phyloP scores from a whole-genome alignment of 2,888 invertebrate species.

The Ctenicera cuprea region DNA sequence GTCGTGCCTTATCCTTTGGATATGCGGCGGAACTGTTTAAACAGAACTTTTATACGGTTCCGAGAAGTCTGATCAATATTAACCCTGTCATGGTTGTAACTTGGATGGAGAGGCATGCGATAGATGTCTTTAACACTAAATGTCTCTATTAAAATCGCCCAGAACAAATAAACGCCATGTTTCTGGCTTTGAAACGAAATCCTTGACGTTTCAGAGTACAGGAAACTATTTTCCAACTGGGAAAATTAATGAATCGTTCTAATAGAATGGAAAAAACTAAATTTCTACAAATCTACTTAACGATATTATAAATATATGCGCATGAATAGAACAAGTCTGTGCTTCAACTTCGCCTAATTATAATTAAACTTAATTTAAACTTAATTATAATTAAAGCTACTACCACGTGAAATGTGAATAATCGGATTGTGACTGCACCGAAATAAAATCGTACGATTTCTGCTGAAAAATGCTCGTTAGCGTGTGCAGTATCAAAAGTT shows the following conservation, averaged over 20 bases:
- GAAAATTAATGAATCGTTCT: no score
- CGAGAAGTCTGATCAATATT: conserved; percentile 48
- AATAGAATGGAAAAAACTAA: no score
- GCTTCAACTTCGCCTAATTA: no score
- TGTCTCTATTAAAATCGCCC: neutral
- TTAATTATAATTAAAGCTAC: neutral
- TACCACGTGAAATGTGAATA: neutral
- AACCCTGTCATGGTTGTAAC: conserved; percentile 37
- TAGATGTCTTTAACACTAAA: neutral
- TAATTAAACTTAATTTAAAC: no score
- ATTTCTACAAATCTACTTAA: no score
- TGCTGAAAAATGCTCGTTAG: conserved; percentile 50
- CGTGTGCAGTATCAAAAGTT: conserved; percentile 57
- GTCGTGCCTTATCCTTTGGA: conserved; percentile 31
- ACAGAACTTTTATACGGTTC: conserved; percentile 42
- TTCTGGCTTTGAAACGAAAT: neutral
- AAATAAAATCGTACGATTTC: conserved; percentile 16
- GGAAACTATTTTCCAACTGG: no score
- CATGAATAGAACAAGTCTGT: no score
- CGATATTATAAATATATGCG: no score
- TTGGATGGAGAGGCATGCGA: conserved; percentile 31
- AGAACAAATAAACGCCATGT: neutral
- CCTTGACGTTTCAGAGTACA: neutral
- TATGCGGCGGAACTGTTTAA: conserved; percentile 37
- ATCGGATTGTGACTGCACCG: neutral